Conservation (phyloP, 1,140 invertebrate species). For the Drusus annulatus region DNA sequence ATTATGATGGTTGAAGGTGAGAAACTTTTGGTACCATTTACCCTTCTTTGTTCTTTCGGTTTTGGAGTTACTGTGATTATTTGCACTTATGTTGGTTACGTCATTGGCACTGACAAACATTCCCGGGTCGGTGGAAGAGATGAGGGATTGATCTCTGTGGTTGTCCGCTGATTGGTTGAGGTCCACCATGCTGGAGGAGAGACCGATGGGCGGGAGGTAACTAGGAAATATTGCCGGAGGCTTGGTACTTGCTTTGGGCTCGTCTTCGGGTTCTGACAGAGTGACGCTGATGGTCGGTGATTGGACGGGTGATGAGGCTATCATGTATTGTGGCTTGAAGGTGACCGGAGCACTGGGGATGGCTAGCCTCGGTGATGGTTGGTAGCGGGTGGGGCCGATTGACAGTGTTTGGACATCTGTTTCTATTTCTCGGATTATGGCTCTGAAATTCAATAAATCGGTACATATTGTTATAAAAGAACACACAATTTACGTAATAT, state of each 20-base stretch:
- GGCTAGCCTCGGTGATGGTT: conserved; percentile 1
- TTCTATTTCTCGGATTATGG: conserved; percentile 36
- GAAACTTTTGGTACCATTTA: conserved; percentile 36
- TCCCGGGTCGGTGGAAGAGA: not conserved
- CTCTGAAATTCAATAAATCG: conserved; percentile 24
- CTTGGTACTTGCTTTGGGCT: not conserved
- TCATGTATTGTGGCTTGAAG: not conserved
- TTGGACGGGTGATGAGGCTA: not conserved
- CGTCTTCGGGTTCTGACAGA: not conserved
- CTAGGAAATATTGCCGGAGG: not conserved
- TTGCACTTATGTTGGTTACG: conserved; percentile 7
- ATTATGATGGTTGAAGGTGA: conserved; percentile 8
- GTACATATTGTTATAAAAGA: not conserved
- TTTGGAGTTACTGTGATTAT: not conserved
- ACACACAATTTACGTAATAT: not conserved
- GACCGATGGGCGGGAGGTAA: not conserved
- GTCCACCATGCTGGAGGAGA: conserved; percentile 19
- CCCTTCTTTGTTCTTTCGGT: conserved; percentile 37
- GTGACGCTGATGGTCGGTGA: not conserved
- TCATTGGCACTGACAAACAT: conserved; percentile 28
- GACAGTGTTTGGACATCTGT: not conserved
- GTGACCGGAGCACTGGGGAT: not conserved
- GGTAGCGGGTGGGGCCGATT: not conserved
- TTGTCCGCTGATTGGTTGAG: not conserved
- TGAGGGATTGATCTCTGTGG: not conserved